A percentile compares a stretch with the other conserved stretches of the same genome.
phyloP scores from a whole-genome alignment of 2,797 vertebrate species.

The Streptopelia turtur region DNA sequence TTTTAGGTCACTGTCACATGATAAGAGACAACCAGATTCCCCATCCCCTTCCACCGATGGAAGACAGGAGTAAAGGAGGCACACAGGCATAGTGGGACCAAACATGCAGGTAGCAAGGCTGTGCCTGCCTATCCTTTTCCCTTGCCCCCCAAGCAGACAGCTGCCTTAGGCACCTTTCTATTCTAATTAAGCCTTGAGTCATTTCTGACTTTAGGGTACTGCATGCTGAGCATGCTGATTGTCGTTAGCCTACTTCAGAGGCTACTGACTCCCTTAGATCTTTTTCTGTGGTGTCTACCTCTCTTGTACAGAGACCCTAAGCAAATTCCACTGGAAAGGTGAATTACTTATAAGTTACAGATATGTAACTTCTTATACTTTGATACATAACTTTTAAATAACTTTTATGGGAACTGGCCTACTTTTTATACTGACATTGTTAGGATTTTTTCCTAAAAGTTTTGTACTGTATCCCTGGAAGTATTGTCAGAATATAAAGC shows the following conservation, averaged over 20 bases:
- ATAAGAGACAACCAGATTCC: not conserved
- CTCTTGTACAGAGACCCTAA: not conserved
- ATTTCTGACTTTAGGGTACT: slow-evolving; percentile 44
- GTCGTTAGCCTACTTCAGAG: slow-evolving; percentile 16
- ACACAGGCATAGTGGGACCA: not conserved
- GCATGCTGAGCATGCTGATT: slow-evolving; percentile 49
- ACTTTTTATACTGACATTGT: slow-evolving; percentile 23
- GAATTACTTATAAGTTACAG: not conserved
- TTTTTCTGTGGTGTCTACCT: not conserved
- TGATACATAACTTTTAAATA: slow-evolving; percentile 30
- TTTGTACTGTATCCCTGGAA: not conserved
- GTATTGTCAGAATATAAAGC: not conserved
- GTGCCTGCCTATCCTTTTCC: not conserved
- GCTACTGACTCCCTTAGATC: slow-evolving; percentile 13
- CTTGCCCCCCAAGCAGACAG: not conserved
- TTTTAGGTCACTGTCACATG: not conserved
- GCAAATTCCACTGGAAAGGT: slow-evolving; percentile 40
- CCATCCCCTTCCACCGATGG: not conserved
- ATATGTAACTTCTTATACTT: not conserved
- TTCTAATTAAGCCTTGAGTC: slow-evolving; percentile 45
- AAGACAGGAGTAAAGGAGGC: not conserved
- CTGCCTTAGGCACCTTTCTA: slow-evolving; percentile 48
- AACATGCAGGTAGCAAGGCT: not conserved
- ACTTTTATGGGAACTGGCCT: slow-evolving; percentile 14
- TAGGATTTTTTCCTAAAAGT: not conserved